phyloP scores from a whole-genome alignment of 2,113 vertebrate genomes.

The Siniperca knerii region DNA sequence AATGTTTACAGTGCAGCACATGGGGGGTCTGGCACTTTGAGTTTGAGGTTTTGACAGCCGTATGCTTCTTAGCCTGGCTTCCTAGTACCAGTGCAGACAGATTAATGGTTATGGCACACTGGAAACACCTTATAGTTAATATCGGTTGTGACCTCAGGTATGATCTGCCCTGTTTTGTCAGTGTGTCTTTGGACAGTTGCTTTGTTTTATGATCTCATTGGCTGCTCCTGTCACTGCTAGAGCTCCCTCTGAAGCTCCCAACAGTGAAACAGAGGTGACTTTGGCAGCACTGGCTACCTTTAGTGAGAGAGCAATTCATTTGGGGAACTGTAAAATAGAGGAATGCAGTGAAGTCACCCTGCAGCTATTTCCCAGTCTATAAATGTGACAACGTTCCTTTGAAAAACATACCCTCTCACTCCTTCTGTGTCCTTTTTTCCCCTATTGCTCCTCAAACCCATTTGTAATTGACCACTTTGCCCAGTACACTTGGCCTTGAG shows the following conservation, averaged over 20 bases:
- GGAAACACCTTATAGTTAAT: conserved; percentile 20
- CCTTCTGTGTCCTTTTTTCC: conserved; percentile 17
- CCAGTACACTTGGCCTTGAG: conserved; percentile 14
- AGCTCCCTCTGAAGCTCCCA: conserved; percentile 21
- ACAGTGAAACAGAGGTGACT: conserved; percentile 55
- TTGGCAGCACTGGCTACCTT: conserved; percentile 66
- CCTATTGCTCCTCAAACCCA: conserved; percentile 49
- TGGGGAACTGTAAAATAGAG: conserved; percentile 74
- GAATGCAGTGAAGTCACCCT: conserved; percentile 81
- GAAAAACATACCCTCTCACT: conserved; percentile 74
- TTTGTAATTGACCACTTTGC: conserved; percentile 69
- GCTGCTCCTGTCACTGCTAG: conserved; percentile 52
- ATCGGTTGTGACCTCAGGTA: conserved; percentile 26
- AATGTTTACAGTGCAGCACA: conserved; percentile 61
- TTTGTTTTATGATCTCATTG: conserved; percentile 58
- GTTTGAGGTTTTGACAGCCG: conserved; percentile 50
- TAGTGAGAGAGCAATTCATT: conserved; percentile 55
- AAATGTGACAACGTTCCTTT: conserved; percentile 82
- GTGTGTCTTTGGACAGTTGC: conserved; percentile 30
- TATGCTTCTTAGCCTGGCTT: conserved; percentile 13
- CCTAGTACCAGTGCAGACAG: conserved; percentile 35
- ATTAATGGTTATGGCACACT: conserved; percentile 32
- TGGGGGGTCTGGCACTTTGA: conserved; percentile 46
- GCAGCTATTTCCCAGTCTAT: conserved; percentile 81
- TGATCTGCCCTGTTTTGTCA: conserved; percentile 35